These are phyloP conservation scores for Notodonta ziczac DNA, from an alignment of 2,888 invertebrate species.

Conservation along the genomic window DNA sequence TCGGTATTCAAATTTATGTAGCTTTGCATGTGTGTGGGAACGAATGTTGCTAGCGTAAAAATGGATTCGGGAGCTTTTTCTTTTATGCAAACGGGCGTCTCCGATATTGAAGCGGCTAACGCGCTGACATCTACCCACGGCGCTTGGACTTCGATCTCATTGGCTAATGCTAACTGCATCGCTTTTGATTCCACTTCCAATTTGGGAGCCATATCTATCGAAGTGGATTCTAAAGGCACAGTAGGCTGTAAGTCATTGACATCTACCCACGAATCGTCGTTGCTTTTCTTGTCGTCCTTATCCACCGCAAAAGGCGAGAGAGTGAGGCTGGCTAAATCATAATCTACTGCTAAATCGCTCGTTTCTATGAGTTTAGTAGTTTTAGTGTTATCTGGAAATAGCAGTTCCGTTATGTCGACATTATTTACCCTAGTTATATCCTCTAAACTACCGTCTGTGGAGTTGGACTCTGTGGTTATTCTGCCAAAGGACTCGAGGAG, in stretches of 20 bases:
- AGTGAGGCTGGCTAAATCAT: slow-evolving; percentile 64
- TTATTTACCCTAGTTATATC: slow-evolving; percentile 63
- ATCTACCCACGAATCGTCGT: slow-evolving; percentile 56
- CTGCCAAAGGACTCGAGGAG: slow-evolving; percentile 76
- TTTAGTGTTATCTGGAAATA: slow-evolving; percentile 66
- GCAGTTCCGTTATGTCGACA: slow-evolving; percentile 73
- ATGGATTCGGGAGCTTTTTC: slow-evolving; percentile 83
- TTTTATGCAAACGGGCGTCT: slow-evolving; percentile 86
- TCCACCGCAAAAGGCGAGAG: slow-evolving; percentile 59
- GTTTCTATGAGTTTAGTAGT: slow-evolving; percentile 54
- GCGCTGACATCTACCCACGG: slow-evolving; percentile 91
- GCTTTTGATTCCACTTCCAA: slow-evolving; percentile 79
- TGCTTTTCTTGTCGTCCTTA: slow-evolving; percentile 56
- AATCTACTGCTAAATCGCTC: slow-evolving; percentile 58
- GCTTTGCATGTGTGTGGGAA: slow-evolving; percentile 88
- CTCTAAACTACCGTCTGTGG: slow-evolving; percentile 70
- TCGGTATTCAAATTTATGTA: slow-evolving; percentile 77
- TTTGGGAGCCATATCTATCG: slow-evolving; percentile 39
- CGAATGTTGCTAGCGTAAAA: slow-evolving; percentile 82
- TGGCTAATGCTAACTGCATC: slow-evolving; percentile 89
- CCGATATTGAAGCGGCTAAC: slow-evolving; percentile 86
- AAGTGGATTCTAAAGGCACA: slow-evolving; percentile 33
- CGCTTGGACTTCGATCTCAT: slow-evolving; percentile 90
- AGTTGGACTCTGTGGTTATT: slow-evolving; percentile 77
- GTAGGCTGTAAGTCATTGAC: slow-evolving; percentile 56